Conservation (phyloP, 2,797 vertebrate species). For the Paguma larvata region DNA sequence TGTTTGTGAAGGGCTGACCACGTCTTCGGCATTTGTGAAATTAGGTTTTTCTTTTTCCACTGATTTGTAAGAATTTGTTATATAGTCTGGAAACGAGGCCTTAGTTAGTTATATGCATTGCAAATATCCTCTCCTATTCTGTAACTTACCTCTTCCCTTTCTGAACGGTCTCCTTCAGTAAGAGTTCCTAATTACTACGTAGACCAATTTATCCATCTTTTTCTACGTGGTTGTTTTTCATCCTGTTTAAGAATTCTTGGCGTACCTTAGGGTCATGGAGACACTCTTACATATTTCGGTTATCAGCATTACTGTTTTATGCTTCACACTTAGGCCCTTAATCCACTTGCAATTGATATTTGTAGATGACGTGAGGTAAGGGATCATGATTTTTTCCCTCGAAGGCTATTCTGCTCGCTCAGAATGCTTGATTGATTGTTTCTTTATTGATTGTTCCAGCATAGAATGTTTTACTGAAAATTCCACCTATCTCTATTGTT, state of each 20-base stretch:
- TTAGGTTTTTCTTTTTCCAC: background rate
- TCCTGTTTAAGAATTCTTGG: background rate
- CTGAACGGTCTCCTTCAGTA: background rate
- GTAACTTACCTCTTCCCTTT: constrained; percentile 24
- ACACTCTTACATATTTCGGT: background rate
- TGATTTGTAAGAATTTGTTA: constrained; percentile 5
- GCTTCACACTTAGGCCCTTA: constrained; percentile 21
- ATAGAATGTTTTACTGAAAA: constrained; percentile 23
- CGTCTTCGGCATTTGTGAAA: constrained; percentile 37
- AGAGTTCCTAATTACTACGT: background rate
- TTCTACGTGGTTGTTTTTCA: background rate
- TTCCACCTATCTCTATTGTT: background rate
- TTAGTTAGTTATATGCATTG: background rate
- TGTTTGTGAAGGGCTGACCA: constrained; percentile 25
- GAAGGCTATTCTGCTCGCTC: background rate
- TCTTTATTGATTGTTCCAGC: background rate
- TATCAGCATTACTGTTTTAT: background rate
- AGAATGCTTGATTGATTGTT: background rate
- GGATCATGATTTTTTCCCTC: constrained; percentile 1
- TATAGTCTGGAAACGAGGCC: background rate
- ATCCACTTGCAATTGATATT: constrained; percentile 29
- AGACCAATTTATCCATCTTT: constrained; percentile 9
- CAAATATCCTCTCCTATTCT: constrained; percentile 18
- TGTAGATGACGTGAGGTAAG: background rate
- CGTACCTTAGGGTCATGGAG: background rate